Conservation (phyloP, 2,113 vertebrate species). For the Penelope pileata region DNA sequence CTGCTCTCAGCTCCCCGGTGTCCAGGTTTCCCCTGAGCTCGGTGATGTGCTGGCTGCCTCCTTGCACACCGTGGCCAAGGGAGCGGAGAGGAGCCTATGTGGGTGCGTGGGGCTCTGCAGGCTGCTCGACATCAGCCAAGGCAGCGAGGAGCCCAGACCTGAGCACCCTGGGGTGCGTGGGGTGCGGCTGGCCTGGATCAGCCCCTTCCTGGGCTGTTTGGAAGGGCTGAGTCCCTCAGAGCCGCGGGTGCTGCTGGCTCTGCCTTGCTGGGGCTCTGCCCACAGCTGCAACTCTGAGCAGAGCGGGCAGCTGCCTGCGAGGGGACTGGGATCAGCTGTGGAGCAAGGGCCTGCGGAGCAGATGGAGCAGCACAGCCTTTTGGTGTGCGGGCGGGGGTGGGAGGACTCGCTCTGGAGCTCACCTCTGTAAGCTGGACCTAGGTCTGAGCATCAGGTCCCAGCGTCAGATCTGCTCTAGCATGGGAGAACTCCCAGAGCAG, state of each 20-base stretch:
- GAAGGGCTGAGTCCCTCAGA: neutral
- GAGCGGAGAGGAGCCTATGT: too few species aligned
- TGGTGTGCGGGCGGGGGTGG: neutral
- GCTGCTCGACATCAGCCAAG: too few species aligned
- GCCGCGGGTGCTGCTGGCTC: rapidly evolving
- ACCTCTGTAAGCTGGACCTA: neutral
- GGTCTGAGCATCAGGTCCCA: neutral
- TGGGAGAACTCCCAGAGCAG: neutral
- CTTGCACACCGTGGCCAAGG: too few species aligned
- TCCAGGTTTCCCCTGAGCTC: neutral
- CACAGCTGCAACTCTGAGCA: neutral
- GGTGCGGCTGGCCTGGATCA: neutral
- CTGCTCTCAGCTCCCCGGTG: rapidly evolving
- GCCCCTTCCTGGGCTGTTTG: too few species aligned
- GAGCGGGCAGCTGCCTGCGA: neutral
- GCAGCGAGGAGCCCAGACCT: rapidly evolving
- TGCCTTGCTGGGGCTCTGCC: neutral
- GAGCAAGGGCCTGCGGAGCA: neutral
- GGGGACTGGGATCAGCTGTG: neutral
- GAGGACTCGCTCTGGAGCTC: neutral
- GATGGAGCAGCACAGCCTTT: neutral
- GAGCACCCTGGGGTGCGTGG: rapidly evolving
- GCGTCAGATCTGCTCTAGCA: too few species aligned
- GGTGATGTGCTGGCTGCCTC: neutral
- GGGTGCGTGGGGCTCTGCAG: too few species aligned